phyloP scores from a whole-genome alignment of 30 jellyfish, hydroid and myxozoan species.

The Hydra vulgaris region DNA sequence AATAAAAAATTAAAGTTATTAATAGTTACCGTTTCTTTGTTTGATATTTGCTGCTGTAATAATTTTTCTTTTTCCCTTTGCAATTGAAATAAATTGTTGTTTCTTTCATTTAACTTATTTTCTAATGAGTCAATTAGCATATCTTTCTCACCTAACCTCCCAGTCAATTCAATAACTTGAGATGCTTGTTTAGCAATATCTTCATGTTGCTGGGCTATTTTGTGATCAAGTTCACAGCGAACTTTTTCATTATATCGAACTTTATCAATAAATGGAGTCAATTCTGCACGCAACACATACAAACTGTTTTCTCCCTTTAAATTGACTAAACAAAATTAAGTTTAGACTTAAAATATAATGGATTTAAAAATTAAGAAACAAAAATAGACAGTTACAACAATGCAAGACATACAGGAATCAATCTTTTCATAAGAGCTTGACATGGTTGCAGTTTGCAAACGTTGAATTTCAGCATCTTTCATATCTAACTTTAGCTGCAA shows the following conservation, averaged over 20 bases:
- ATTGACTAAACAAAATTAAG: neutral
- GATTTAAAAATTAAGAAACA: too few species aligned
- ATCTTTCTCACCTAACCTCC: conserved; percentile 56
- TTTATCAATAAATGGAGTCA: conserved; percentile 59
- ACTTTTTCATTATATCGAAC: conserved; percentile 48
- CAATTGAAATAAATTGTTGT: conserved; percentile 32
- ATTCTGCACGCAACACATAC: conserved; percentile 67
- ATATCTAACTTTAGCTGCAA: conserved; percentile 48
- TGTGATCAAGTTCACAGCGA: conserved; percentile 66
- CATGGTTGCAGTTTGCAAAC: conserved; percentile 47
- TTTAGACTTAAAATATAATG: too few species aligned
- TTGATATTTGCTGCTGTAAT: neutral
- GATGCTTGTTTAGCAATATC: conserved; percentile 54
- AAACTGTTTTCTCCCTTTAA: conserved; percentile 2
- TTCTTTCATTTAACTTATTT: conserved; percentile 50
- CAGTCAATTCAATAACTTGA: conserved; percentile 64
- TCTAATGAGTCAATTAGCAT: conserved; percentile 52
- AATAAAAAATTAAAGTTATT: neutral
- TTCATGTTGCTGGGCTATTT: conserved; percentile 53
- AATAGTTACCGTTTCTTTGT: neutral
- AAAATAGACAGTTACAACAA: neutral
- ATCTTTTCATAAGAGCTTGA: neutral
- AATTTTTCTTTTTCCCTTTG: conserved; percentile 38
- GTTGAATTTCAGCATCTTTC: conserved; percentile 77
- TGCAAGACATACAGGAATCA: neutral